Conservation (phyloP, 2,888 invertebrate species). For the Craniophora ligustri region DNA sequence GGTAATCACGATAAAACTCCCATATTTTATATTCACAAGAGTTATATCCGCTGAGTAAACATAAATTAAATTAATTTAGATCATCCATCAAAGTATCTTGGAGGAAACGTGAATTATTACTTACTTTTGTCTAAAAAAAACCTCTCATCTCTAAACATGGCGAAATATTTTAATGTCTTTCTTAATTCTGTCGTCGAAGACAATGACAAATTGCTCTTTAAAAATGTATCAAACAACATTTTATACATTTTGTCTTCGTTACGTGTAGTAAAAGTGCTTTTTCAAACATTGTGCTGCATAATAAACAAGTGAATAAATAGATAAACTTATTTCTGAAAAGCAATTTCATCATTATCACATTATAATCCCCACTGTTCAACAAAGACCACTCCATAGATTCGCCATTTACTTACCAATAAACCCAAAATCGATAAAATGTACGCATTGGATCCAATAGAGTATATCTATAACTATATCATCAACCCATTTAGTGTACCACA, state of each 20-base stretch:
- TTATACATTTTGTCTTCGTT: conserved; percentile 24
- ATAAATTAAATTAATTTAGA: conserved; percentile 73
- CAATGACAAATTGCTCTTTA: conserved; percentile 60
- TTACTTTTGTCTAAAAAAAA: conserved; percentile 65
- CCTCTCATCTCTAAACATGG: conserved; percentile 59
- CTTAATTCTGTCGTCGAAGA: conserved; percentile 60
- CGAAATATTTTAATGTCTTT: conserved; percentile 67
- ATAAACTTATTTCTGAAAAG: not conserved
- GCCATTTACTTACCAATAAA: no score
- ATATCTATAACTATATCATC: no score
- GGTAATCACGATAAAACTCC: conserved; percentile 56
- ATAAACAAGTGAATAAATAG: conserved; percentile 2
- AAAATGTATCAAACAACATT: conserved; percentile 27
- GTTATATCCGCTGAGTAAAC: conserved; percentile 56
- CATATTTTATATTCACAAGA: conserved; percentile 31
- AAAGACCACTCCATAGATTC: no score
- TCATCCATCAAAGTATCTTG: conserved; percentile 77
- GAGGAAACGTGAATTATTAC: conserved; percentile 65
- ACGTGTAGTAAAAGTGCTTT: conserved; percentile 12
- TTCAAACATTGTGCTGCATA: conserved; percentile 29
- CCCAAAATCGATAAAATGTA: no score
- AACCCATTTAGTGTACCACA: no score
- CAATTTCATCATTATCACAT: no score
- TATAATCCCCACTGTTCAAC: no score
- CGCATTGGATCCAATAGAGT: no score